Conservation (phyloP, 2,888 invertebrate species). For the Scotopteryx bipunctaria region DNA sequence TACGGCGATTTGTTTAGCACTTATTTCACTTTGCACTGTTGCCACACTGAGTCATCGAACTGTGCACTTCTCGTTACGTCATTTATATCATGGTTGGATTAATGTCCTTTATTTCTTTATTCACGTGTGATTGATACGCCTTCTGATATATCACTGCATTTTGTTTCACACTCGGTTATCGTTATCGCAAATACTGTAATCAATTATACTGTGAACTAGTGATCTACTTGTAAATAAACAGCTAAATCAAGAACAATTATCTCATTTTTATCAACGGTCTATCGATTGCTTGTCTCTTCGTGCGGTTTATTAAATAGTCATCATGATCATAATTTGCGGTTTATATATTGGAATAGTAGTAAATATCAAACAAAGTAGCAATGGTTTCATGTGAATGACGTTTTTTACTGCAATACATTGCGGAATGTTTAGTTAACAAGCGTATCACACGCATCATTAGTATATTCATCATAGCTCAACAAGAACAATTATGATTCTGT, state of each 20-base stretch:
- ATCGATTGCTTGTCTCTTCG: not conserved
- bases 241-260: conserved; percentile 18
- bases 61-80: conserved; percentile 39
- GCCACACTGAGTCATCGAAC: conserved; percentile 30
- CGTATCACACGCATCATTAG: conserved; percentile 7
- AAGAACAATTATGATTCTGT: not conserved
- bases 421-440: conserved; percentile 1
- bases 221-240: conserved; percentile 57
- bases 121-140: conserved; percentile 47
- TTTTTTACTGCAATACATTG: conserved; percentile 7
- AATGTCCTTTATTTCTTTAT: conserved; percentile 20
- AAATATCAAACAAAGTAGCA: not conserved
- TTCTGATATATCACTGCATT: conserved; percentile 53
- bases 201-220: conserved; percentile 50
- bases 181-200: conserved; percentile 62
- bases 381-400: not conserved
- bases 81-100: conserved; percentile 20
- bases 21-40: conserved; percentile 28
- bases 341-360: no score
- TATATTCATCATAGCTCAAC: not conserved
- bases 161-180: conserved; percentile 55
- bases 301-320: no score
- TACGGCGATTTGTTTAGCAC: conserved; percentile 41
- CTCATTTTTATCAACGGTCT: conserved; percentile 1
- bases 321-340: no score